Evolutionary conservation across 1,140 invertebrate genomes (phyloP).

Genomic region (Pseudomyrmex dendroicus): DNA sequence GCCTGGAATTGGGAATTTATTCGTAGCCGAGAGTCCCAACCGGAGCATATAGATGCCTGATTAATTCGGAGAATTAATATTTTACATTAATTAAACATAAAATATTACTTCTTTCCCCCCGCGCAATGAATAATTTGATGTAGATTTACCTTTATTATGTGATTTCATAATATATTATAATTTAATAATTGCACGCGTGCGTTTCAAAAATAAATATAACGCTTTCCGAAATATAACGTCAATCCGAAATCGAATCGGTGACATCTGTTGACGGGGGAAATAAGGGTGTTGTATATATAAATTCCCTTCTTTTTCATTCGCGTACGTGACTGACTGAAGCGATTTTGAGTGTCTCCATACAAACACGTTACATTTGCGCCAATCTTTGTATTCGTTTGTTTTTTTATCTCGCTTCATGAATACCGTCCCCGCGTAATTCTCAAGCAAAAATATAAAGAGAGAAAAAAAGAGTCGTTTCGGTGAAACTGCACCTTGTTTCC

Average conservation of each 20-base stretch:
- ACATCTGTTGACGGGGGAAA: not conserved
- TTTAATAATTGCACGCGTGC: too few species aligned
- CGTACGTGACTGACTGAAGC: not conserved
- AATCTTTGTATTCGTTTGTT: too few species aligned
- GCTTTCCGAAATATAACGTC: not conserved
- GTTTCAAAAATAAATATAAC: too few species aligned
- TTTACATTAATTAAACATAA: not conserved
- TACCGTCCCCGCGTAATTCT: conserved; percentile 24
- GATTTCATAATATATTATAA: too few species aligned
- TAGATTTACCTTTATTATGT: too few species aligned
- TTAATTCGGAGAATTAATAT: not conserved
- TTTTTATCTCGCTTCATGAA: not conserved
- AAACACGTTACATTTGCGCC: not conserved
- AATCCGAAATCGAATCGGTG: not conserved
- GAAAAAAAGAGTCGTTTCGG: conserved; percentile 5
- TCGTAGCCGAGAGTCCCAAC: not conserved
- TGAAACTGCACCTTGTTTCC: conserved; percentile 37
- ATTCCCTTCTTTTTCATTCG: not conserved
- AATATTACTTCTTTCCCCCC: too few species aligned
- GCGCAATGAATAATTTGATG: too few species aligned
- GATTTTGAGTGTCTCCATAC: not conserved
- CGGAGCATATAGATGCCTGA: not conserved
- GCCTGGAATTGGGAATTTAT: not conserved
- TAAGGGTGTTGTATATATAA: not conserved
- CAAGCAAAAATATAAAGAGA: conserved; percentile 17